These are phyloP conservation scores for Cataglyphis albicans DNA, from an alignment of 2,888 invertebrate genomes.

Conservation along the genomic window DNA sequence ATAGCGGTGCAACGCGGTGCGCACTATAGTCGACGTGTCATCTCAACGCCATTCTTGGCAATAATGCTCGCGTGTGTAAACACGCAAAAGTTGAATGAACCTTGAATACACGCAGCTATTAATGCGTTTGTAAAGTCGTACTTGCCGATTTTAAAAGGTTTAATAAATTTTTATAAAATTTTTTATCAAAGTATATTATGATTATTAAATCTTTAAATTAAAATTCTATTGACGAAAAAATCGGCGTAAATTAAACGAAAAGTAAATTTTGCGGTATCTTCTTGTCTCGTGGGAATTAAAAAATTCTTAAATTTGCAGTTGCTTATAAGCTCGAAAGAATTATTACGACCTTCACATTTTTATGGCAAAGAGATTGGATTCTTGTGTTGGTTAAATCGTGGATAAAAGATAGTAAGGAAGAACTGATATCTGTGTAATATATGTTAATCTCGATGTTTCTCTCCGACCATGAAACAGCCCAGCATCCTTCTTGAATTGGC, in stretches of 20 bases:
- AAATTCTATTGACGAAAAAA: neutral
- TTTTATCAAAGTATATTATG: neutral
- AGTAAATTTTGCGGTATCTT: neutral
- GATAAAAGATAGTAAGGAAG: neutral
- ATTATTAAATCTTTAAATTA: neutral
- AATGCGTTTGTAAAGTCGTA: neutral
- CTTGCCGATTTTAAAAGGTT: neutral
- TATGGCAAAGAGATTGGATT: neutral
- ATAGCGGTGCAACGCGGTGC: slow-evolving; percentile 24
- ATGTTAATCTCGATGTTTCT: slow-evolving; percentile 31
- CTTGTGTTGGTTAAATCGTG: neutral
- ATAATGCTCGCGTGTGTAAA: slow-evolving; percentile 27
- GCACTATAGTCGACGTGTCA: slow-evolving; percentile 22
- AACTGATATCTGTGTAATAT: slow-evolving; percentile 4
- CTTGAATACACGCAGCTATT: neutral
- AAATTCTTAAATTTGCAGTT: neutral
- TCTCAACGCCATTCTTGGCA: slow-evolving; percentile 17
- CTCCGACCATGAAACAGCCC: slow-evolving; percentile 31
- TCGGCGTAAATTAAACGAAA: neutral
- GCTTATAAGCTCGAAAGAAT: neutral
- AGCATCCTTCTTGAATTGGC: slow-evolving; percentile 29
- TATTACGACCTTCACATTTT: neutral
- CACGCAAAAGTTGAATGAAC: slow-evolving; percentile 18
- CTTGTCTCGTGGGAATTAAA: neutral
- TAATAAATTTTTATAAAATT: neutral